A percentile compares a stretch with the other conserved stretches of the same genome.
phyloP scores from a whole-genome alignment of 1,140 invertebrate genomes.

The Littorina saxatilis region DNA sequence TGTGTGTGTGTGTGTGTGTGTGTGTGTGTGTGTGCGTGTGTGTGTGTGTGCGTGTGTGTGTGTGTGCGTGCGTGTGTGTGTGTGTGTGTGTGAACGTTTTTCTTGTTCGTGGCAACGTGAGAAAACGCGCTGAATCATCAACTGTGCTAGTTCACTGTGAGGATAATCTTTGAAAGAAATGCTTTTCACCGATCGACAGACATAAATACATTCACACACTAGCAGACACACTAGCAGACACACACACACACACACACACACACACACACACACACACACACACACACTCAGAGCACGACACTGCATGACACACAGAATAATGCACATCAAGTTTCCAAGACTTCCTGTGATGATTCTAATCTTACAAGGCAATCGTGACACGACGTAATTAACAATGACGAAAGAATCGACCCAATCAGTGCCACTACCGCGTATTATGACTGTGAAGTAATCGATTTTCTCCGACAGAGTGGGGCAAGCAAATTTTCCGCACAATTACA shows the following conservation, averaged over 20 bases:
- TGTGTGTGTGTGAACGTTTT: background rate
- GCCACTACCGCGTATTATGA: background rate
- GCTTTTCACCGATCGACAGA: background rate
- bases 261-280: slow-evolving; percentile 2
- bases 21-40: no score
- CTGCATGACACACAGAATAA: background rate
- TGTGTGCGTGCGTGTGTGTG: slow-evolving; percentile 19
- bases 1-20: no score
- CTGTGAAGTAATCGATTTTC: background rate
- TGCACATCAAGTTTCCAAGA: background rate
- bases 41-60: slow-evolving; percentile 19
- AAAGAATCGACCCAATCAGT: background rate
- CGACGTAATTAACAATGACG: no score
- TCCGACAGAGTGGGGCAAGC: background rate
- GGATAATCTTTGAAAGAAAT: background rate
- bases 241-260: no score
- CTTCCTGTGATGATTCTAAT: background rate
- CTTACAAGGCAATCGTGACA: background rate
- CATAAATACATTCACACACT: no score
- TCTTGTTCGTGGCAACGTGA: background rate
- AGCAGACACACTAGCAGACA: no score
- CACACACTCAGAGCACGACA: background rate
- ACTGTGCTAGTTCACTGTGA: background rate
- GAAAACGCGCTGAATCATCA: background rate
- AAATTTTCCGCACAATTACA: background rate